Evolutionary conservation across 2,888 invertebrate genomes (phyloP), one percentile per base, ranked within the genome.

Genomic region (Tetheella fluctuosa): DNA sequence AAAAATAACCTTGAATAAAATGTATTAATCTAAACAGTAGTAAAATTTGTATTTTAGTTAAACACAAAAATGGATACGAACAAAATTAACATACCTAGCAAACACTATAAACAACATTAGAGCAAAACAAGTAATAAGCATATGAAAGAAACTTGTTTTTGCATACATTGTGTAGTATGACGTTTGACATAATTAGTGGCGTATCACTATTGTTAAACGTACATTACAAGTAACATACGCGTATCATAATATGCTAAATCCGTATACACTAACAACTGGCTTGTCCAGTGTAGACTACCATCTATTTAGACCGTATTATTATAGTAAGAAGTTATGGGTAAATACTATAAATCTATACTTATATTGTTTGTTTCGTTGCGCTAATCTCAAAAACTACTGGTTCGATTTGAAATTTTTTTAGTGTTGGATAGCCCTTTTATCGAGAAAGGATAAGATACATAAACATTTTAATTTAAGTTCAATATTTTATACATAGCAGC

Each of bases 141-240:
- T 48, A 48, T 48, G 20, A 48, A 48, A 48, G 48, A 48, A 48
- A 48, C 48, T 20, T 48, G 48, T 48, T 48, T 48, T 48, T 48
- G 48, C 48, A 48, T 48, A 48, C 48, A 48, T 20, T 48, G 48
- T 48, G 20, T 7, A 5, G n/a, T 2, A 6, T 42, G 15, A 15
- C 6, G 48, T n/a, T 20, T 48, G 48, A 48, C 48, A 48, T 20
- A 48, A 48, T 48, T 48, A 48, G 48, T 7, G 10, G 3, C 2
- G 48, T 48, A 20, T 0, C n/a, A 48, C 48, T 48, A 48, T 48
- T 48, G 48, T 48, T n/a, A n/a, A n/a, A n/a, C n/a, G n/a, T 42
- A 42, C 17, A 8, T 42, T 48, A 48, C n/a, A 48, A 48, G 48
- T 48, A 20, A 48, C 48, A 48, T 6, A 48, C 20, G 17, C 48